Conservation (phyloP, 2,888 invertebrate genomes). For the Drosophila mayaguana region DNA sequence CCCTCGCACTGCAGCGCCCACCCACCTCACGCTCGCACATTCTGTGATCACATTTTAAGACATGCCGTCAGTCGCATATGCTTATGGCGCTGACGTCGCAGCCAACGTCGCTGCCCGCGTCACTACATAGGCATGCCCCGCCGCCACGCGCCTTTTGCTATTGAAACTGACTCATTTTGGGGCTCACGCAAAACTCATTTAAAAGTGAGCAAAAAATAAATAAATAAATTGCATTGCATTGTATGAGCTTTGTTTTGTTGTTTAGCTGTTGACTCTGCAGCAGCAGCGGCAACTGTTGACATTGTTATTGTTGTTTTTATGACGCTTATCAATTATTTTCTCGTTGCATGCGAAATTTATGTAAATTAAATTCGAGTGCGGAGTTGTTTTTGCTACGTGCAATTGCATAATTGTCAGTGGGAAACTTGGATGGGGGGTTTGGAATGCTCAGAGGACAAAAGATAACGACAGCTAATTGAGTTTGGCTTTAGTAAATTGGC, state of each 20-base stretch:
- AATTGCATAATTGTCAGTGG: slow-evolving; percentile 67
- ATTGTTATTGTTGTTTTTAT: slow-evolving; percentile 41
- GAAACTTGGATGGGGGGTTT: background rate
- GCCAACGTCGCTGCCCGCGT: slow-evolving; percentile 21
- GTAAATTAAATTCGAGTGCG: slow-evolving; percentile 52
- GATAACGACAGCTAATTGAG: slow-evolving; percentile 58
- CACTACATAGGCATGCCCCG: slow-evolving; percentile 58
- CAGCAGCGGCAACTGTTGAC: slow-evolving; percentile 19
- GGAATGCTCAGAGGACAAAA: slow-evolving; percentile 37
- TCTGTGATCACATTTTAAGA: slow-evolving; percentile 28
- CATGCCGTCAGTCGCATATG: slow-evolving; percentile 33
- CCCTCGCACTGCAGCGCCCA: slow-evolving; percentile 10
- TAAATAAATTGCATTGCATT: slow-evolving; percentile 36
- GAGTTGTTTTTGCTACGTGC: slow-evolving; percentile 19
- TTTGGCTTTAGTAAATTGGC: slow-evolving; percentile 40
- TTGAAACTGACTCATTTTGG: slow-evolving; percentile 68
- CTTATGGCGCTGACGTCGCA: slow-evolving; percentile 37
- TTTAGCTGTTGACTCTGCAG: background rate
- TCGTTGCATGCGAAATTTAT: slow-evolving; percentile 57
- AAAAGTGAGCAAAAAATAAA: slow-evolving; percentile 40
- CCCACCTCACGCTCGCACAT: background rate
- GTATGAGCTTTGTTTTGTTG: slow-evolving; percentile 22
- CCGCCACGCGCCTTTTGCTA: slow-evolving; percentile 61
- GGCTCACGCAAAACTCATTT: slow-evolving; percentile 47
- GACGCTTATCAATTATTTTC: slow-evolving; percentile 72